Evolutionary conservation across 1,140 invertebrate species (phyloP).

Genomic region (Megalonaias nervosa): DNA sequence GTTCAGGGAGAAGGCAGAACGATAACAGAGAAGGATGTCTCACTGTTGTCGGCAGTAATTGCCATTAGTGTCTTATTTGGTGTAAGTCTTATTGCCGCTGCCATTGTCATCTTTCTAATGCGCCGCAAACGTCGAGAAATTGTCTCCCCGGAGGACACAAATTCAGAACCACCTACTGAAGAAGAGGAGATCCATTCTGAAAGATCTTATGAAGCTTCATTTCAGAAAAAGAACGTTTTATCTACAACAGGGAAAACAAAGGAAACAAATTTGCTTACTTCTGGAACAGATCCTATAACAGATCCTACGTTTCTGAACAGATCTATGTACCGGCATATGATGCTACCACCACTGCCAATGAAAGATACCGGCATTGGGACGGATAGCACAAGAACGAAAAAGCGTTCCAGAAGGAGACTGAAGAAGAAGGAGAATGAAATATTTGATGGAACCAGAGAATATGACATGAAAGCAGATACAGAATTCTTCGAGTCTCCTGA

Average conservation of each 20-base stretch:
- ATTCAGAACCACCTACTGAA: slow-evolving; percentile 27
- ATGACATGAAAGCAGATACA: slow-evolving; percentile 30
- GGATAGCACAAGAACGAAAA: slow-evolving; percentile 15
- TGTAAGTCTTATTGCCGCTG: too few relatives aligned
- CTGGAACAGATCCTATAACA: not conserved
- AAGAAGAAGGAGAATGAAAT: slow-evolving; percentile 37
- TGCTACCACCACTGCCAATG: slow-evolving; percentile 14
- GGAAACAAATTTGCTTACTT: not conserved
- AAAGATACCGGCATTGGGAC: slow-evolving; percentile 26
- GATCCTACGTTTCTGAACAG: not conserved
- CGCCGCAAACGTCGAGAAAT: too few relatives aligned
- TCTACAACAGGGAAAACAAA: too few relatives aligned
- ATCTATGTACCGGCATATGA: too few relatives aligned
- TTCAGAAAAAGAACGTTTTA: not conserved
- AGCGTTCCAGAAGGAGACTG: slow-evolving; percentile 14
- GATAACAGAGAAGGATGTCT: too few relatives aligned
- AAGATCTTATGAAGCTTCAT: not conserved
- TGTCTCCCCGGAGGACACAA: too few relatives aligned
- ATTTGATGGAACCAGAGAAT: slow-evolving; percentile 35
- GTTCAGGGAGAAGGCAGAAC: too few relatives aligned
- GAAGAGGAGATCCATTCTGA: slow-evolving; percentile 32
- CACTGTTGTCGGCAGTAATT: too few relatives aligned
- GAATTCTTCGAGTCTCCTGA: slow-evolving; percentile 22
- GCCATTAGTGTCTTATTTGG: too few relatives aligned
- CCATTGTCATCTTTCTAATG: too few relatives aligned